phyloP scores from a whole-genome alignment of 1,140 invertebrate species.

The Lordiphosa collinella region DNA sequence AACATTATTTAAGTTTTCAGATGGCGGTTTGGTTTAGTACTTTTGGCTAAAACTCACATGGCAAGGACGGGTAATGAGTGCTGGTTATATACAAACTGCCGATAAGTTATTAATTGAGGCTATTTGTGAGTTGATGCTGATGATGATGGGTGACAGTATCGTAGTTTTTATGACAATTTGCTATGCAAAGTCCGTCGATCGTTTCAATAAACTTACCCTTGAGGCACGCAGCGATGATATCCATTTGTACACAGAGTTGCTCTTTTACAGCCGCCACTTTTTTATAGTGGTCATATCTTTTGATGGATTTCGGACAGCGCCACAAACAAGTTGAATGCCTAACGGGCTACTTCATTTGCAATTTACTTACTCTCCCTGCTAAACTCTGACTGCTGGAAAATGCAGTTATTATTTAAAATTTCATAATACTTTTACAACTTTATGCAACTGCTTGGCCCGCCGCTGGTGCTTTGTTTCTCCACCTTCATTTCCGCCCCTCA shows the following conservation, averaged over 20 bases:
- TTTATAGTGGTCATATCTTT: slow-evolving; percentile 61
- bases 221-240: slow-evolving; percentile 4
- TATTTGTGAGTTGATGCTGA: too few relatives aligned
- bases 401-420: slow-evolving; percentile 76
- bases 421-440: slow-evolving; percentile 77
- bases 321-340: slow-evolving; percentile 32
- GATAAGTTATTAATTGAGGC: too few relatives aligned
- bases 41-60: too few relatives aligned
- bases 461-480: slow-evolving; percentile 26
- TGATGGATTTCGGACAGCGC: slow-evolving; percentile 44
- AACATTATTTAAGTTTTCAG: too few relatives aligned
- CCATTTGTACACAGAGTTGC: slow-evolving; percentile 36
- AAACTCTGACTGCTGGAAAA: slow-evolving; percentile 38
- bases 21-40: too few relatives aligned
- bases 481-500: too few relatives aligned
- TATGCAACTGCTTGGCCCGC: slow-evolving; percentile 64
- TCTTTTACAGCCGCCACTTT: slow-evolving; percentile 50
- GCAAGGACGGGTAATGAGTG: too few relatives aligned
- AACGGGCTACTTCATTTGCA: slow-evolving; percentile 57
- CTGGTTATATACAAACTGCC: too few relatives aligned
- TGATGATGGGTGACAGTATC: background rate
- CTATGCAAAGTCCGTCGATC: slow-evolving; percentile 10
- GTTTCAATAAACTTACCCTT: background rate
- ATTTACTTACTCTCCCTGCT: slow-evolving; percentile 55
- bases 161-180: slow-evolving; percentile 51